A percentile compares a stretch with the other conserved stretches of the same genome.
Conservation (phyloP, 2,113 vertebrate species). For the Harpagus bidentatus region DNA sequence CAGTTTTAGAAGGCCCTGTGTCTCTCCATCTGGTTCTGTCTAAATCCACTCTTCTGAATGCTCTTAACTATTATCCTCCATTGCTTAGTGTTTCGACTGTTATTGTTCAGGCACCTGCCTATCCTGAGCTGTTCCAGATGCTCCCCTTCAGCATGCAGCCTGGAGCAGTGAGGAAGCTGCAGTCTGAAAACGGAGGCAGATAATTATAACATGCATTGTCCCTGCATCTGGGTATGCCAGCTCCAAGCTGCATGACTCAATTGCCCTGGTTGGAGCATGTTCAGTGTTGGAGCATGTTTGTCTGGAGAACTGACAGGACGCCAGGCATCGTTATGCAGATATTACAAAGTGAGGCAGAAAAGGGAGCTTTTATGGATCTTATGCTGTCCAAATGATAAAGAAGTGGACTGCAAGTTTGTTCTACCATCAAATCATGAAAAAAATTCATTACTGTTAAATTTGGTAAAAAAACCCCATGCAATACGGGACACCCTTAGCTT, state of each 20-base stretch:
- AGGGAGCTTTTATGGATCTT: not conserved
- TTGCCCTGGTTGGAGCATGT: not conserved
- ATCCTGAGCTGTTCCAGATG: not conserved
- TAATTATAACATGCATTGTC: not conserved
- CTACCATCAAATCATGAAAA: not conserved
- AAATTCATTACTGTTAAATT: not conserved
- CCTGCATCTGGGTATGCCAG: not conserved
- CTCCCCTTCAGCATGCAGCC: not conserved
- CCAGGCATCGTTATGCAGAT: not conserved
- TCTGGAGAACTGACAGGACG: not conserved
- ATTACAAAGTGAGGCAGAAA: not conserved
- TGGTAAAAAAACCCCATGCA: not conserved
- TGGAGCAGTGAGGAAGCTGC: not conserved
- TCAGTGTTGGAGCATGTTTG: not conserved
- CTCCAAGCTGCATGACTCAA: not conserved
- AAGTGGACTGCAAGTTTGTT: not conserved
- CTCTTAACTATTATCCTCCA: not conserved
- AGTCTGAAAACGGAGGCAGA: not conserved
- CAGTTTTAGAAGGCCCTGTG: not conserved
- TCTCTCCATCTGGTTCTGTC: not conserved
- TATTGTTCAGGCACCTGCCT: not conserved
- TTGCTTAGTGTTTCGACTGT: not conserved
- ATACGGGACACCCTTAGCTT: not conserved
- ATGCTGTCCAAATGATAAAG: not conserved
- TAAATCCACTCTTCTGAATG: not conserved